Evolutionary conservation across 2,113 vertebrate species (phyloP), one percentile per base, ranked within the genome.

Genomic region (Elephantulus edwardii): DNA sequence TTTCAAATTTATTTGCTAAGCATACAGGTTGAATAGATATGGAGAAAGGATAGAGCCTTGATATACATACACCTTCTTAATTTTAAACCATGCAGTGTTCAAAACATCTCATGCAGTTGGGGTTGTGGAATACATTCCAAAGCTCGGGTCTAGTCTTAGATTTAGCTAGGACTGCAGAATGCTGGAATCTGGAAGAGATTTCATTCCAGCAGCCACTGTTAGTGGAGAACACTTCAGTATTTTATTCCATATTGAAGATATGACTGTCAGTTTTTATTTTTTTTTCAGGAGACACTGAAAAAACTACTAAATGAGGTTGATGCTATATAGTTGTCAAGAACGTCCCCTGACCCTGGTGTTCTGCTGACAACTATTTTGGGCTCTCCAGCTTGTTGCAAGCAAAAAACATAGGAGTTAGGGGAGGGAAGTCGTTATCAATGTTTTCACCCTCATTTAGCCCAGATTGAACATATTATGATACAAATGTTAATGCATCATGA

Each of bases 281-380:
- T 94, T 97, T 85, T 93, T 94, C 95, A 95, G 42, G 33, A 90
- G 77, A 60, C 81, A 94, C 86, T 93, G 91, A 96, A 89, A 95
- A 81, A 58, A 96, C 96, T 87, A 79, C 87, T 93, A 1, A 48
- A 92, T 95, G 62, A 48, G 0, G 0, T 20, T 91, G 85, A 96
- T 86, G 93, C 68, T 83, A 84, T 77, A 85, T 93, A 93, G 83
- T 91, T 94, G 88, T 76, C 78, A 92, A 96, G 88, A 96, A 96
- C 86, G 44, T 93, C 88, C 88, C 48, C 62, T 89, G 91, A 56
- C 86, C 76, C 93, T 92, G 60, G 0, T 22, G 2, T 0, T 0
- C 64, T 92, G 84, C 71, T 94, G 91, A 94, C 64, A 92, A 71
- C 26, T 60, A 1, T 66, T 82, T 83, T 60, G 76, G 60, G 44